A percentile compares a stretch with the other conserved stretches of the same genome.
These are phyloP conservation scores for Hemibagrus wyckioides DNA, from an alignment of 2,113 vertebrate genomes.

Conservation along the genomic window DNA sequence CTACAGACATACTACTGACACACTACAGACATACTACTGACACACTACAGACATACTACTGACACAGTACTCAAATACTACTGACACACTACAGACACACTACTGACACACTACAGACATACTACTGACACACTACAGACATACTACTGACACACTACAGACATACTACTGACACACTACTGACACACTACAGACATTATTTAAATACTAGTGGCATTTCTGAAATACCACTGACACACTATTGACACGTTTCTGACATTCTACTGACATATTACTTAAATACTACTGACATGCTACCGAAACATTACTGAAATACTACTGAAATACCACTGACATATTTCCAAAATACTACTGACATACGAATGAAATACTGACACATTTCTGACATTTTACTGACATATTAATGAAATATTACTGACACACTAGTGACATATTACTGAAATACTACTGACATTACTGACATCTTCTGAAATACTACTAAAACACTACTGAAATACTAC, in stretches of 20 bases:
- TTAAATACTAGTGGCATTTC: background rate
- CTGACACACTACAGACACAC: background rate
- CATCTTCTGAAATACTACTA: background rate
- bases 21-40: slow-evolving; percentile 57
- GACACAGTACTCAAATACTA: slow-evolving; percentile 42
- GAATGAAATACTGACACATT: slow-evolving; percentile 40
- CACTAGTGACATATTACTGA: slow-evolving; percentile 43
- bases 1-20: slow-evolving; percentile 59
- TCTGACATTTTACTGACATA: no score
- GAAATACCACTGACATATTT: slow-evolving; percentile 64
- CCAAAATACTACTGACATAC: no score
- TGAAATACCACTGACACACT: no score
- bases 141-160: background rate
- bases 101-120: no score
- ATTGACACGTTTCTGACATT: no score
- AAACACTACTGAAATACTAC: slow-evolving; percentile 60
- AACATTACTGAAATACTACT: slow-evolving; percentile 17
- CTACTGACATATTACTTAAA: no score
- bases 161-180: background rate
- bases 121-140: slow-evolving; percentile 63
- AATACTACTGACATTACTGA: background rate
- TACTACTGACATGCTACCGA: no score
- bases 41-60: no score
- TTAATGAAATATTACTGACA: no score
- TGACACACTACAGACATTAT: background rate